phyloP scores from a whole-genome alignment of 2,113 vertebrate species.

The Anas platyrhynchos region DNA sequence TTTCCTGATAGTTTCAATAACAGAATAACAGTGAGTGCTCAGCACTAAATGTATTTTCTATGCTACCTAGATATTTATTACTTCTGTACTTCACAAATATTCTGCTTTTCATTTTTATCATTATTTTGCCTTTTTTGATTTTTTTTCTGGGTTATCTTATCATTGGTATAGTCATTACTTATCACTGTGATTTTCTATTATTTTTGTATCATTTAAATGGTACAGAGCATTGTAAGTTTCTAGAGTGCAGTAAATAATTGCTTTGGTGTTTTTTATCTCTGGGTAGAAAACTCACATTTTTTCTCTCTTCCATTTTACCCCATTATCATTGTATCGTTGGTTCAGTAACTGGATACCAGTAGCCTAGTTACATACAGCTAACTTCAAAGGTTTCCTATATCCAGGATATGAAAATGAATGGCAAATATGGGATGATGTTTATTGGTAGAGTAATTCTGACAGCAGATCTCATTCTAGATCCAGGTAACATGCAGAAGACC shows the following conservation, averaged over 20 bases:
- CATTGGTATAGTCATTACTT: not conserved
- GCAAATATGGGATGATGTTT: not conserved
- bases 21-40: not conserved
- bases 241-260: not conserved
- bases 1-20: not conserved
- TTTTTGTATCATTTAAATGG: not conserved
- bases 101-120: not conserved
- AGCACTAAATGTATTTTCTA: not conserved
- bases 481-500: not conserved
- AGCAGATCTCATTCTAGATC: not conserved
- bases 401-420: not conserved
- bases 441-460: not conserved
- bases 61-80: not conserved
- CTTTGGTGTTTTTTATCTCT: not conserved
- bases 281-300: not conserved
- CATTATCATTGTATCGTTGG: fast-evolving
- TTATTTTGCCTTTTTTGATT: not conserved
- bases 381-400: not conserved
- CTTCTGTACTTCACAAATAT: not conserved
- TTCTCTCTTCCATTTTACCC: not conserved
- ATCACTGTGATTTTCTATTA: not conserved
- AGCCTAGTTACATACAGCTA: not conserved
- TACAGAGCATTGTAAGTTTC: not conserved
- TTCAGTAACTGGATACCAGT: not conserved
- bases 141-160: not conserved